Evolutionary conservation across 2,113 vertebrate genomes (phyloP).

Genomic region (Neogobius melanostomus): DNA sequence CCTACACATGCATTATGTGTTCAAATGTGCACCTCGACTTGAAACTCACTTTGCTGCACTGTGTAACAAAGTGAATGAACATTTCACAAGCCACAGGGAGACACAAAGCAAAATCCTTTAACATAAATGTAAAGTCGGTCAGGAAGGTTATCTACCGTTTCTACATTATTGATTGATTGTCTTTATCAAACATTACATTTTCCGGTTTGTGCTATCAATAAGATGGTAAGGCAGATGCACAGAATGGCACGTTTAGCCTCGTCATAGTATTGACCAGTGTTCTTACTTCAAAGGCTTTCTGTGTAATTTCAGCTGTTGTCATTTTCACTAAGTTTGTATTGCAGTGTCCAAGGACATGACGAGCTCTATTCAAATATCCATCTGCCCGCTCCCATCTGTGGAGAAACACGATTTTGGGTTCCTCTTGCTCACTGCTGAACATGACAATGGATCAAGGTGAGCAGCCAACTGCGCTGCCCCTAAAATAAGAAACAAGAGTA

Average conservation of each 20-base stretch:
- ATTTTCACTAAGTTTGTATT: conserved; percentile 28
- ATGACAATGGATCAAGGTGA: conserved; percentile 57
- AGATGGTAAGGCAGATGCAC: neutral
- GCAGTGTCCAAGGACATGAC: conserved; percentile 52
- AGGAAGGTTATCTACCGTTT: neutral
- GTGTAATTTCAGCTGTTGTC: conserved; percentile 19
- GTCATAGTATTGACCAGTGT: neutral
- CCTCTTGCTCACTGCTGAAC: conserved; percentile 48
- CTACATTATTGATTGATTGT: no score
- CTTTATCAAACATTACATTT: no score
- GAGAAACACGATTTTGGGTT: conserved; percentile 39
- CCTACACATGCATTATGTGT: neutral
- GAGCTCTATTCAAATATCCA: conserved; percentile 56
- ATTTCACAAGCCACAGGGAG: neutral
- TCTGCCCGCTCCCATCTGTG: conserved; percentile 68
- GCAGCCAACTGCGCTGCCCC: conserved; percentile 27
- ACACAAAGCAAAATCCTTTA: neutral
- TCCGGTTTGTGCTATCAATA: no score
- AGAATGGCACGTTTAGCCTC: neutral
- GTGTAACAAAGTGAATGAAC: neutral
- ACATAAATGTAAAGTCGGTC: neutral
- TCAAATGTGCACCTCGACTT: neutral
- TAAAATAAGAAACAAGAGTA: conserved; percentile 13
- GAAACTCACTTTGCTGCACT: neutral
- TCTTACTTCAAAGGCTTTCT: conserved; percentile 6